phyloP scores from a whole-genome alignment of 2,888 invertebrate genomes.

The Napeogenes sylphis region DNA sequence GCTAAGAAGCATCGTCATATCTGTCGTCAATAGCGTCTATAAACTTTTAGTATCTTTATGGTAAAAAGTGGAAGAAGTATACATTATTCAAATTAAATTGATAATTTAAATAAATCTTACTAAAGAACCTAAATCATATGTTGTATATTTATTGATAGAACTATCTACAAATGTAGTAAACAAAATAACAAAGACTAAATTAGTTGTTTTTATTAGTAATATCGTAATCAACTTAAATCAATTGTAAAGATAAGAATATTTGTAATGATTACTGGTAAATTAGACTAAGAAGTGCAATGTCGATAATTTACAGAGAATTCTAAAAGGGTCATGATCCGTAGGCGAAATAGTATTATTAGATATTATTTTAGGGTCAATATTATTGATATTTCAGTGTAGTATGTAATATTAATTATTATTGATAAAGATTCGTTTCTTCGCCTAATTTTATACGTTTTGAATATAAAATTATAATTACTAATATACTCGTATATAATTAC shows the following conservation, averaged over 20 bases:
- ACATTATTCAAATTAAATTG: no score
- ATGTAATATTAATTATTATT: background rate
- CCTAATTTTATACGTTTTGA: background rate
- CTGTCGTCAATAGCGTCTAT: no score
- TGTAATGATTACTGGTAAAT: background rate
- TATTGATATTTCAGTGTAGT: background rate
- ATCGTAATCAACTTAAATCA: background rate
- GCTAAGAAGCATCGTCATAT: no score
- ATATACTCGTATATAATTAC: no score
- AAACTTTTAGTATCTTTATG: no score
- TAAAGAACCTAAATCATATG: no score
- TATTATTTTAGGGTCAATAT: background rate
- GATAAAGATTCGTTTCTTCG: background rate
- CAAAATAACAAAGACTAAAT: background rate
- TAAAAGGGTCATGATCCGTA: slow-evolving; percentile 12
- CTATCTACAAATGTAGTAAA: no score
- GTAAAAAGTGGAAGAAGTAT: no score
- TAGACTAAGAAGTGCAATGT: slow-evolving; percentile 2
- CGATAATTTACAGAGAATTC: slow-evolving; percentile 10
- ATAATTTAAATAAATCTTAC: background rate
- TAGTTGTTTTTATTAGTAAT: background rate
- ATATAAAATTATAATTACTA: no score
- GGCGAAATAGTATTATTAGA: slow-evolving; percentile 7
- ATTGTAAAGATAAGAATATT: slow-evolving; percentile 4
- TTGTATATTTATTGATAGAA: no score